phyloP scores from a whole-genome alignment of 2,113 vertebrate species.

The Colius striatus region DNA sequence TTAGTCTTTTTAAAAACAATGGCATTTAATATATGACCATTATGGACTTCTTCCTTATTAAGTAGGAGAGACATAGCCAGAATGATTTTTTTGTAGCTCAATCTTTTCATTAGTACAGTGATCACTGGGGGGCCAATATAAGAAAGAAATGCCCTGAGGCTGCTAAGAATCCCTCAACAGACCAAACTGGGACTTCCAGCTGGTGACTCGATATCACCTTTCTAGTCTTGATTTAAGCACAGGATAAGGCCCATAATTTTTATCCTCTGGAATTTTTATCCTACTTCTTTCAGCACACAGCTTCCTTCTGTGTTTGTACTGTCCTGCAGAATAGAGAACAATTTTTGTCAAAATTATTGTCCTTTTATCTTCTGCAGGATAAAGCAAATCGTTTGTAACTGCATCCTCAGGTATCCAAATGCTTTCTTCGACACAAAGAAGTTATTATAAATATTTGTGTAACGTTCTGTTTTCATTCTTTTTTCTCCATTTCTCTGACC shows the following conservation, averaged over 20 bases:
- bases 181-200: not conserved
- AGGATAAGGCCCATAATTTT: conserved; percentile 11
- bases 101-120: not conserved
- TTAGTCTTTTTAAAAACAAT: not conserved
- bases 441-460: not conserved
- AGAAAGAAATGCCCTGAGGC: not conserved
- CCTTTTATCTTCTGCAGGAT: not conserved
- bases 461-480: not conserved
- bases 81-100: not conserved
- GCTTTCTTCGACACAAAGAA: not conserved
- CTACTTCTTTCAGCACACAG: not conserved
- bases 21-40: not conserved
- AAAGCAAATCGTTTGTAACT: not conserved
- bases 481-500: not conserved
- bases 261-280: conserved; percentile 9
- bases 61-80: not conserved
- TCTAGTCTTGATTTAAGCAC: conserved; percentile 8
- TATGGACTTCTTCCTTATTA: not conserved
- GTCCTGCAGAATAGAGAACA: not conserved
- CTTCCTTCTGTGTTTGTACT: not conserved
- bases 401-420: not conserved
- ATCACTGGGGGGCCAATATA: not conserved
- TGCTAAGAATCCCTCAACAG: not conserved
- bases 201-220: not conserved
- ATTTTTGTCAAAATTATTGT: not conserved